phyloP scores from a whole-genome alignment of 2,113 vertebrate species.

The Coptodon rendalli region DNA sequence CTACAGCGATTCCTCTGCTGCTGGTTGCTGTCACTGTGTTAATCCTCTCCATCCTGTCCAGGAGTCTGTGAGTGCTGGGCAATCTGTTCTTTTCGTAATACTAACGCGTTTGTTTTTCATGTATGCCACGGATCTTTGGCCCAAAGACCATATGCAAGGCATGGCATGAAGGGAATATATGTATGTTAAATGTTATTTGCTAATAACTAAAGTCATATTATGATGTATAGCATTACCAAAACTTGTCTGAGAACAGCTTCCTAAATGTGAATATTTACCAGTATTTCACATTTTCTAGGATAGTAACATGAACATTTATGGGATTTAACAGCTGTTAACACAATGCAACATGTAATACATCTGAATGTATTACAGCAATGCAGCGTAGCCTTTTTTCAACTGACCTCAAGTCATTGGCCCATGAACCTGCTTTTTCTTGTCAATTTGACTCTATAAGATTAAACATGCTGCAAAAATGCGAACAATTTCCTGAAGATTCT shows the following conservation, averaged over 20 bases:
- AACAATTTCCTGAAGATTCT: neutral
- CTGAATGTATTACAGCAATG: neutral
- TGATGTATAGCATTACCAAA: fast-evolving
- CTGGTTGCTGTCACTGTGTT: neutral
- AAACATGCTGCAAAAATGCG: fast-evolving
- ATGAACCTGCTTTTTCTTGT: neutral
- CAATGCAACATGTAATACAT: neutral
- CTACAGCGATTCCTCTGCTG: neutral
- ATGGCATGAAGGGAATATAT: neutral
- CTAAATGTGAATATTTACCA: neutral
- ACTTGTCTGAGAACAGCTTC: neutral
- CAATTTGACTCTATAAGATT: neutral
- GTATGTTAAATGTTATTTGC: neutral
- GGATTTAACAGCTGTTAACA: neutral
- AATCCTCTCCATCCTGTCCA: conserved; percentile 19
- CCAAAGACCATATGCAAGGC: neutral
- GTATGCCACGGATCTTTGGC: fast-evolving
- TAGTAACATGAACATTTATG: neutral
- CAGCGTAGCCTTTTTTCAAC: neutral
- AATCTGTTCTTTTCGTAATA: neutral
- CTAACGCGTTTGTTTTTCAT: fast-evolving
- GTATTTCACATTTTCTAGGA: neutral
- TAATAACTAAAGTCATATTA: neutral
- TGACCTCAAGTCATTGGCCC: fast-evolving
- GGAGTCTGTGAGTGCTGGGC: conserved; percentile 22